Evolutionary conservation across 2,888 invertebrate species (phyloP).

Genomic region (Odontomyia ornata): DNA sequence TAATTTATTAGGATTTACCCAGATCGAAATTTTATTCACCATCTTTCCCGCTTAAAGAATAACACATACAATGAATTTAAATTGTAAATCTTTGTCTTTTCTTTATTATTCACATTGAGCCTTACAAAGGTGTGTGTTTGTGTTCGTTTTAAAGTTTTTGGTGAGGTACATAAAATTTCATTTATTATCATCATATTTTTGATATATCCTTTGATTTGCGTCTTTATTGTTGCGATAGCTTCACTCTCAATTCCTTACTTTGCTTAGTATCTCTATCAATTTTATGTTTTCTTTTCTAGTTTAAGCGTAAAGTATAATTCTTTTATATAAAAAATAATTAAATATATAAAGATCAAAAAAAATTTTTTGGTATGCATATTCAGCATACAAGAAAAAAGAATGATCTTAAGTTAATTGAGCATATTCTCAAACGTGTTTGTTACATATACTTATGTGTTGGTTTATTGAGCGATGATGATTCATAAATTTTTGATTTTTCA

Average conservation of each 20-base stretch:
- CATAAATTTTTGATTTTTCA: not conserved
- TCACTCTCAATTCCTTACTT: not conserved
- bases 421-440: not conserved
- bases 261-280: not conserved
- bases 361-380: slow-evolving; percentile 17
- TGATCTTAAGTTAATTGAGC: slow-evolving; percentile 16
- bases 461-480: not conserved
- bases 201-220: not conserved
- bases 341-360: slow-evolving; percentile 26
- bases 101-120: slow-evolving; percentile 19
- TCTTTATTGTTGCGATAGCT: not conserved
- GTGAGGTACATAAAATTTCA: slow-evolving; percentile 14
- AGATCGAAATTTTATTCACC: no score
- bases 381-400: slow-evolving; percentile 21
- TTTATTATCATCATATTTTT: not conserved
- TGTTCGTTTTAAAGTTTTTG: not conserved
- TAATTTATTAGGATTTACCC: no score
- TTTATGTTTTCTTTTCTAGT: not conserved
- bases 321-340: slow-evolving; percentile 39
- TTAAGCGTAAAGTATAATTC: slow-evolving; percentile 35
- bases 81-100: slow-evolving; percentile 1
- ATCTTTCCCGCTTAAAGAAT: no score
- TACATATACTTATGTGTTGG: not conserved
- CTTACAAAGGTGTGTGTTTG: slow-evolving; percentile 11
- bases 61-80: no score